A percentile compares a stretch with the other conserved stretches of the same genome.
Conservation (phyloP, 2,113 vertebrate species). For the Semicossyphus pulcher region DNA sequence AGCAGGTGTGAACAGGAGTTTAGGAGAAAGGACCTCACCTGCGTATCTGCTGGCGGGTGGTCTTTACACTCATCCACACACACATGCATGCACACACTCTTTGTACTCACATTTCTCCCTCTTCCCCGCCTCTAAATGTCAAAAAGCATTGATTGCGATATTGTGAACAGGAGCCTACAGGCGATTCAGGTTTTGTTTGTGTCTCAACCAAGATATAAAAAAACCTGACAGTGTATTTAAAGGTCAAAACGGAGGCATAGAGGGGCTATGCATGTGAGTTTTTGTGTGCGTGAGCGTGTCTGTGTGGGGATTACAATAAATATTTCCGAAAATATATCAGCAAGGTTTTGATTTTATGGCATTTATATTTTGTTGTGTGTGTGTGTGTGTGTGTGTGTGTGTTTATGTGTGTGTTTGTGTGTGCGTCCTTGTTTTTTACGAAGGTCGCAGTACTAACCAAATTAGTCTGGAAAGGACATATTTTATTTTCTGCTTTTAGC, state of each 20-base stretch:
- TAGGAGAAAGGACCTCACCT: conserved; percentile 15
- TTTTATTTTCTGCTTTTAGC: no score
- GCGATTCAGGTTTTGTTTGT: conserved; percentile 64
- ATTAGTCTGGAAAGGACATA: no score
- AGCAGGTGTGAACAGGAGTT: background rate
- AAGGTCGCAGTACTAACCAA: background rate
- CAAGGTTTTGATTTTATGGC: no score
- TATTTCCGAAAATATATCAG: no score
- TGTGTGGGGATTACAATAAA: no score
- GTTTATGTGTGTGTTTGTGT: no score
- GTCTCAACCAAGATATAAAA: conserved; percentile 47
- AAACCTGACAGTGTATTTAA: conserved; percentile 60
- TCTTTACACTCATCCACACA: background rate
- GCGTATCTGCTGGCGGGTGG: background rate
- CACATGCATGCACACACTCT: background rate
- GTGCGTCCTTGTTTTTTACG: background rate
- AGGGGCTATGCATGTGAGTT: background rate
- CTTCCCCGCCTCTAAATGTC: conserved; percentile 61
- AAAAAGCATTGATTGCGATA: conserved; percentile 69
- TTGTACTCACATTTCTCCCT: background rate
- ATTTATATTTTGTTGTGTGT: background rate
- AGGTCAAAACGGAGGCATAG: conserved; percentile 54
- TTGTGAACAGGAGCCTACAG: conserved; percentile 58
- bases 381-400: background rate
- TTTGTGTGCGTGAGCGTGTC: background rate